These are phyloP conservation scores for Drosophila eugracilis DNA, from an alignment of 1,140 invertebrate species.

Conservation along the genomic window DNA sequence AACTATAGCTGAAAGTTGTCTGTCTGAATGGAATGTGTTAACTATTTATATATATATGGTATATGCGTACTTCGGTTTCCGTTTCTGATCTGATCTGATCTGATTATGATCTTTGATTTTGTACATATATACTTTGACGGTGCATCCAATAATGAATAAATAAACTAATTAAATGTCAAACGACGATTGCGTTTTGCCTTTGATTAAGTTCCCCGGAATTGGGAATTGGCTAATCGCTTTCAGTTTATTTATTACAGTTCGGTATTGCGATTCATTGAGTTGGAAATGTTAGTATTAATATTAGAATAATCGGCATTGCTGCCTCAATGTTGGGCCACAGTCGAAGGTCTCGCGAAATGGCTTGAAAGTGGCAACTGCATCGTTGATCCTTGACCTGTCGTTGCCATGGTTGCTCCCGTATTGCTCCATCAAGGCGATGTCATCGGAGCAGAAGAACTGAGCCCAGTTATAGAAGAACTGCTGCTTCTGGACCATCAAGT, in stretches of 20 bases:
- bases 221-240: no score
- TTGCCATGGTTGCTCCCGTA: slow-evolving; percentile 23
- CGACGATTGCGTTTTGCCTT: slow-evolving; percentile 10
- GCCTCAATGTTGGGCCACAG: neutral
- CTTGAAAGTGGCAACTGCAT: slow-evolving; percentile 28
- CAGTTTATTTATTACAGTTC: no score
- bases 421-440: no score
- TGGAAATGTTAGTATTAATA: neutral
- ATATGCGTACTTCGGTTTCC: slow-evolving; percentile 5
- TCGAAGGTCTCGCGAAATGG: slow-evolving; percentile 30
- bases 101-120: slow-evolving; percentile 27
- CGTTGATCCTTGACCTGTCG: slow-evolving; percentile 49
- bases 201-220: neutral
- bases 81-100: neutral
- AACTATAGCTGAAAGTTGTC: slow-evolving; percentile 49
- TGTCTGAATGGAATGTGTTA: slow-evolving; percentile 59
- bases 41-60: slow-evolving; percentile 11
- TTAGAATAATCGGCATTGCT: neutral
- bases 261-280: neutral
- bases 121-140: slow-evolving; percentile 34
- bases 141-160: slow-evolving; percentile 40
- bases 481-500: neutral
- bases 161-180: slow-evolving; percentile 48
- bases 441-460: slow-evolving; percentile 51
- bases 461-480: slow-evolving; percentile 57